Evolutionary conservation across 2,888 invertebrate species (phyloP), one percentile per base, ranked within the genome.

Genomic region (Cotesia congregata): DNA sequence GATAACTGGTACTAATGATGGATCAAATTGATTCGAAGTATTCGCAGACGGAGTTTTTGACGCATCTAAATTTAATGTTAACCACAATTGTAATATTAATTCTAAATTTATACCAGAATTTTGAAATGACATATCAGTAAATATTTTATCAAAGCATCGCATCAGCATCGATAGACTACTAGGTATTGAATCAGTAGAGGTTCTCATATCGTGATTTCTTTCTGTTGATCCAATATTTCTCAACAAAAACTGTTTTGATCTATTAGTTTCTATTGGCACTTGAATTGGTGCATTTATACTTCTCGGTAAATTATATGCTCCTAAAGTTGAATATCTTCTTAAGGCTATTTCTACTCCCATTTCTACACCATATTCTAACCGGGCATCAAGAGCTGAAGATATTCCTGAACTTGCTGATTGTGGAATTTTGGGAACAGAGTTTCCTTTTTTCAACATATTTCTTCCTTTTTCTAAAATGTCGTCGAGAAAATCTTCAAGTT

Each of bases 51-150:
- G 83, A 78, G 88, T 92, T 86, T 91, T 91, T 89, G 88, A 90
- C 84, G 77, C 91, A 88, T 89, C 95, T 92, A 92, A 89, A 82
- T 96, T 96, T 79, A 97, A 90, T 1, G 96, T 96, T 79, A 97
- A 91, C 96, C 97, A 97, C 82, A 97, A 91, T 81, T 96, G 95
- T 60, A 97, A 91, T 70, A 96, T 94, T 86, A 95, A 93, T 90
- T 97, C 97, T 87, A 97, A 92, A 87, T 94, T 94, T 20, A 94
- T 92, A 86, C 95, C 93, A 72, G 94, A 93, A 88, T 93, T 93
- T 87, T 91, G 90, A 67, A 92, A 85, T 83, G 93, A 93, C 70
- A 94, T 88, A 82, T 93, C 92, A n/a, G 92, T 91, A 85, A 95
- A 94, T 83, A 95, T 91, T 80, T 91, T 91, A 84, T 94, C 93